Base-by-base conservation (phyloP, 2,888 invertebrate species). In the Eupithecia dodoneata region DNA sequence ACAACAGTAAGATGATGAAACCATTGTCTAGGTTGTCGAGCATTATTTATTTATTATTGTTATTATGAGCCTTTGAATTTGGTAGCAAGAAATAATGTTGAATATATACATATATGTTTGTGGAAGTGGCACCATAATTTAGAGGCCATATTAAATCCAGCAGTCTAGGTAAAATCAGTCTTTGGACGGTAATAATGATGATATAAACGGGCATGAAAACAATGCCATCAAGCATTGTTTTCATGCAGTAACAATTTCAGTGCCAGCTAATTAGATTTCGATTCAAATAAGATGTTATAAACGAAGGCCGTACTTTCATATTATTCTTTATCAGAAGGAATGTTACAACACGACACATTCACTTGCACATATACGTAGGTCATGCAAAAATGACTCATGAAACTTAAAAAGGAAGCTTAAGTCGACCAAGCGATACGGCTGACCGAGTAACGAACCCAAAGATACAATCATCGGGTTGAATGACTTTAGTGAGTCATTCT, bases 401-500 rank as follows among this genome's bases (percentile, higher is more conserved):
- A 84, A 85, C 88, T 92, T 90, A 90, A 93, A 91, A 92, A 92
- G 92, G 92, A 92, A 88, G 86, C 87, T 84, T 82, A 80, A 84
- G 81, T 84, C 80, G 85, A 83, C 81, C 85, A 87, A 86, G 84
- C 86, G 89, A 85, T 83, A 86, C 89, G 87, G 90, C 85, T 92
- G 92, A 90, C 92, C 91, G 92, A 90, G 89, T 92, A 81, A 80
- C 84, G 42, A 77, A 78, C 75, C 47, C 73, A 80, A 84, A 88
- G 85, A 87, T 87, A 89, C 81, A 82, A 85, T 87, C 86, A 81
- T 78, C 81, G 83, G 86, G 93, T 93, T 93, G 92, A 93, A 93
- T 91, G 93, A 93, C 93, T 92, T 63, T 63, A 47, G 80, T 93
- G 93, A 93, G 82, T 92, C 93, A 93, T 76, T 88, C 87, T 90